Percentiles rank a stretch among this genome's conserved stretches.
Conservation (phyloP, 1,140 invertebrate genomes). For the Copidosoma floridanum region DNA sequence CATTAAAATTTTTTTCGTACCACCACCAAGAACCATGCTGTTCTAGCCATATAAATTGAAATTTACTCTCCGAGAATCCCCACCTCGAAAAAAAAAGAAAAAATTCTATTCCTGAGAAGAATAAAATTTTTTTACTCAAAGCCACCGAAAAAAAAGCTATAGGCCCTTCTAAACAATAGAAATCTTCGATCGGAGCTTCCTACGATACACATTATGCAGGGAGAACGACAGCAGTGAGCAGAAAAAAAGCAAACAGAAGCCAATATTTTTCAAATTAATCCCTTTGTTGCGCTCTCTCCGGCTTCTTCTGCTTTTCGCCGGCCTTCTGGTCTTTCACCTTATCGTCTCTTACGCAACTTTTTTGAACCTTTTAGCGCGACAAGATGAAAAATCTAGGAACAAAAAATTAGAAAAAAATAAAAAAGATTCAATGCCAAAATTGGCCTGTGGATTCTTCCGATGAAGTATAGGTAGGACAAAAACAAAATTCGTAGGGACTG, state of each 20-base stretch:
- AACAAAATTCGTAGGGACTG: background rate
- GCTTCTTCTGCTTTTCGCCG: background rate
- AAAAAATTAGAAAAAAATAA: too few relatives aligned
- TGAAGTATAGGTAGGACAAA: slow-evolving; percentile 4
- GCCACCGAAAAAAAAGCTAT: background rate
- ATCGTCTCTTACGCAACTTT: background rate
- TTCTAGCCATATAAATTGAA: too few relatives aligned
- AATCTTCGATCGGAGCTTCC: background rate
- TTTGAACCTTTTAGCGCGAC: background rate
- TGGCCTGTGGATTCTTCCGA: background rate
- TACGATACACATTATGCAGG: too few relatives aligned
- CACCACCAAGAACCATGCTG: too few relatives aligned
- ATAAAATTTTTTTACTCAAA: too few relatives aligned
- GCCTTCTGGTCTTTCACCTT: background rate
- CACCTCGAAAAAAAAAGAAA: too few relatives aligned
- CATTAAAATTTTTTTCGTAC: too few relatives aligned
- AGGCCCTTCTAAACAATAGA: background rate
- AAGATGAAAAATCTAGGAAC: slow-evolving; percentile 5
- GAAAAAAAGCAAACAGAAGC: background rate
- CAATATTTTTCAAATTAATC: background rate
- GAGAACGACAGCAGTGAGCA: too few relatives aligned
- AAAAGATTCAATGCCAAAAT: slow-evolving; percentile 5
- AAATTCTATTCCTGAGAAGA: too few relatives aligned
- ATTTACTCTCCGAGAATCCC: too few relatives aligned
- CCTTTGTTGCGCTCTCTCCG: background rate